Base-by-base conservation (phyloP, 2,113 vertebrate species). In the Uropsilus gracilis region DNA sequence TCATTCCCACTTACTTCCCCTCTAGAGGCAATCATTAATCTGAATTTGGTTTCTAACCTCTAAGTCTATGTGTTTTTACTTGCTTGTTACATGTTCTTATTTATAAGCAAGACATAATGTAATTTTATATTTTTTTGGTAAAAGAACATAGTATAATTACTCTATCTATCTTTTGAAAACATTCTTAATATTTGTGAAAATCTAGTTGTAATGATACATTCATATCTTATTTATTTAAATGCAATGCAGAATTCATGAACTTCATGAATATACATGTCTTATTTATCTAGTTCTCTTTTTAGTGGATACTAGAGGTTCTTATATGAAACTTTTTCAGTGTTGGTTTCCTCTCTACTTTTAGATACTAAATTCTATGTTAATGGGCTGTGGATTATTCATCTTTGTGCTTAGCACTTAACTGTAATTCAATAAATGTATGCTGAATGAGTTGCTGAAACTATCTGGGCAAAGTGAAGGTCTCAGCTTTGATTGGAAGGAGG, bases 171-270 rank as follows among this genome's bases (percentile, higher is more conserved):
- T 88, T 86, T 84, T 72, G 22, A 89, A 94, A 92, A 48, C 37
- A 78, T 86, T 86, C 50, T 50, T 34, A 37, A 22, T 16, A 34
- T 80, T 63, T 88, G 80, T 73, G 14, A 20, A 71, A 92, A 68
- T 5, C 16, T 22, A 92, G 16, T n/a, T 32, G 64, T 50, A 59
- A 68, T 68, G 22, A 46, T 66, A 9, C 16, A 80, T 63, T 92
- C 59, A 53, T 71, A n/a, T 84, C 3, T 61, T 95, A 66, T 71
- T 94, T 3, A 46, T 75, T 87, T 90, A 81, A 95, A 57, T 81
- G 5, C 17, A 71, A 9, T 32, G 5, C 63, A 24, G 10, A 69
- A 64, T 66, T 84, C 11, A n/a, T n/a, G n/a, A n/a, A 87, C 81
- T 71, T 81, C 5, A 72, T 82, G 42, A 68, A 39, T 22, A 84